A percentile compares a stretch with the other conserved stretches of the same genome.
phyloP scores from a whole-genome alignment of 2,113 vertebrate genomes.

The Tragelaphus strepsiceros region DNA sequence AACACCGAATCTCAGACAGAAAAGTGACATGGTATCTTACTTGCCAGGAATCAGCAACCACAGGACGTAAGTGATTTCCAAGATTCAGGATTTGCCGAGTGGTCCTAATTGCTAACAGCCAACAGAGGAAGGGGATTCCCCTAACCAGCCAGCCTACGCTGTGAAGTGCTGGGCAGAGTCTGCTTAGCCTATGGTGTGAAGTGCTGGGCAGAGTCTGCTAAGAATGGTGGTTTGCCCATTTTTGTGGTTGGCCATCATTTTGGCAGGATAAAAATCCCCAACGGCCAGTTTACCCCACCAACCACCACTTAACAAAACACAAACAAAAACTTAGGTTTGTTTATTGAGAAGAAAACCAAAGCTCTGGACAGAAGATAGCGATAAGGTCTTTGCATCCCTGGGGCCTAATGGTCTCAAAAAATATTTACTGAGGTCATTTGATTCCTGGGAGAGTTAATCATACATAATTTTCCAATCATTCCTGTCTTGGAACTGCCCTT shows the following conservation, averaged over 20 bases:
- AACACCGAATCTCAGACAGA: not conserved
- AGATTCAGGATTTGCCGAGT: not conserved
- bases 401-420: not conserved
- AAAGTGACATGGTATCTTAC: not conserved
- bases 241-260: not conserved
- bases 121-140: not conserved
- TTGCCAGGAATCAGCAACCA: not conserved
- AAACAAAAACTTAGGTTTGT: not conserved
- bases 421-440: not conserved
- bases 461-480: not conserved
- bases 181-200: not conserved
- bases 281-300: not conserved
- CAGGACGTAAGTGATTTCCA: not conserved
- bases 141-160: not conserved
- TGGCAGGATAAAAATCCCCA: not conserved
- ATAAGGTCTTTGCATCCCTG: not conserved
- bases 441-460: not conserved
- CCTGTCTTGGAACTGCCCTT: not conserved
- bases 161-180: not conserved
- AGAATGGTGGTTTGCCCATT: not conserved
- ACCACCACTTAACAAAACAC: not conserved
- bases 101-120: not conserved
- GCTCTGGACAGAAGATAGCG: not conserved
- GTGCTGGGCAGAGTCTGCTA: not conserved
- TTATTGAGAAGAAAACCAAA: conserved; percentile 6